These are phyloP conservation scores for Eupithecia subfuscata DNA, from an alignment of 2,888 invertebrate genomes.

Conservation along the genomic window DNA sequence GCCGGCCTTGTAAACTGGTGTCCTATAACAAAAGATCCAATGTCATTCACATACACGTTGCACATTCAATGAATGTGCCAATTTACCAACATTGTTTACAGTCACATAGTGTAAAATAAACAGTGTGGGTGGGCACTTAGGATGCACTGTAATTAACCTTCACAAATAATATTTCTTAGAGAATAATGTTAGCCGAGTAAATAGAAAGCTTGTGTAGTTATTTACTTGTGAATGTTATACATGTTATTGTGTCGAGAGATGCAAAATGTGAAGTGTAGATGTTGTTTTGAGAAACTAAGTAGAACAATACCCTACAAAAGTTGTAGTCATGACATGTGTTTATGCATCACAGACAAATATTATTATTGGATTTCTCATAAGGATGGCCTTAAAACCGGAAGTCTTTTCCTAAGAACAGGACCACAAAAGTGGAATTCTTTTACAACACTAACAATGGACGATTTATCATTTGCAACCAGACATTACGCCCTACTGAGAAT, in stretches of 20 bases:
- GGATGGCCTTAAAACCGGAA: background rate
- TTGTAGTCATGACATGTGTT: too few species aligned
- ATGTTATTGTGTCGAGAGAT: slow-evolving; percentile 1
- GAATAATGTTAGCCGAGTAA: background rate
- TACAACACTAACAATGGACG: background rate
- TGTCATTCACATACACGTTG: slow-evolving; percentile 38
- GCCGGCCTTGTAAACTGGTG: slow-evolving; percentile 81
- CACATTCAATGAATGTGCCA: slow-evolving; percentile 10
- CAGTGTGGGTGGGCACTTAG: background rate
- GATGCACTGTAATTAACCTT: background rate
- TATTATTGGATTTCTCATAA: background rate
- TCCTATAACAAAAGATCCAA: slow-evolving; percentile 80
- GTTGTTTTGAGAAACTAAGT: background rate
- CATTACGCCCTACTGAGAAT: background rate
- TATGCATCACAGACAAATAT: background rate
- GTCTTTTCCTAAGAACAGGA: background rate
- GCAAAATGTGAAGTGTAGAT: background rate
- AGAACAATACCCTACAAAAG: background rate
- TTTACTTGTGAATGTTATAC: background rate
- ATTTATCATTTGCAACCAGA: background rate
- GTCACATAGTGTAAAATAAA: background rate
- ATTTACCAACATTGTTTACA: slow-evolving; percentile 3
- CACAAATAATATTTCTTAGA: background rate
- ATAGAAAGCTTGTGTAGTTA: background rate
- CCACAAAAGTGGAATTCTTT: too few species aligned